Conservation (phyloP, 2,888 invertebrate genomes). For the Stegophylla sp. region DNA sequence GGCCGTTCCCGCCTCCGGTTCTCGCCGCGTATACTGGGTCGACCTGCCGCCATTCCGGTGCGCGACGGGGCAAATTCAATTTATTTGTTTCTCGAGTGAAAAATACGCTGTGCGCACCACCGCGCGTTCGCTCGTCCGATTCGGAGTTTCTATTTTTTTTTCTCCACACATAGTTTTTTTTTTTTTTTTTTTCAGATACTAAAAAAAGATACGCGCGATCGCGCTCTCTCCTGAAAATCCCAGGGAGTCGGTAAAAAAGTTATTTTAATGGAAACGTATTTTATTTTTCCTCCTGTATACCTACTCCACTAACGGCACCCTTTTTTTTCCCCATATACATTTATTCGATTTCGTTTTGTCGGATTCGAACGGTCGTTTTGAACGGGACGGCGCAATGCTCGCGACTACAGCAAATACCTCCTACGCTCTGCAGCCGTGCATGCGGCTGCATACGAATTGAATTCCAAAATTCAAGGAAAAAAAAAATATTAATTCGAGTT, state of each 20-base stretch:
- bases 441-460: too few species aligned
- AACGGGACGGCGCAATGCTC: not conserved
- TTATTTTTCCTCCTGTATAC: not conserved
- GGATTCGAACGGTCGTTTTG: not conserved
- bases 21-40: too few species aligned
- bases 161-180: conserved; percentile 19
- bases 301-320: too few species aligned
- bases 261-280: conserved; percentile 53
- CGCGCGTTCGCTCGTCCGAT: not conserved
- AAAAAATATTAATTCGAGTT: too few species aligned
- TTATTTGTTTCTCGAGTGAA: conserved; percentile 51
- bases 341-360: not conserved
- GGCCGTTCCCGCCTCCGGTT: too few species aligned
- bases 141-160: not conserved
- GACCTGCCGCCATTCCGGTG: too few species aligned
- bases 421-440: too few species aligned
- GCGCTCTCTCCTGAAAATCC: conserved; percentile 15
- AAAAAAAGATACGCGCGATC: conserved; percentile 40
- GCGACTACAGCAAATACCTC: too few species aligned
- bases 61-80: conserved; percentile 52
- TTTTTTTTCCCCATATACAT: too few species aligned
- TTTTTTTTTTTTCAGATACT: conserved; percentile 22
- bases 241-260: conserved; percentile 32
- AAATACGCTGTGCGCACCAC: conserved; percentile 8
- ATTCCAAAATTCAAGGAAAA: too few species aligned